These are phyloP conservation scores for Hermodice carunculata DNA, from an alignment of 2,888 invertebrate genomes.

Conservation along the genomic window DNA sequence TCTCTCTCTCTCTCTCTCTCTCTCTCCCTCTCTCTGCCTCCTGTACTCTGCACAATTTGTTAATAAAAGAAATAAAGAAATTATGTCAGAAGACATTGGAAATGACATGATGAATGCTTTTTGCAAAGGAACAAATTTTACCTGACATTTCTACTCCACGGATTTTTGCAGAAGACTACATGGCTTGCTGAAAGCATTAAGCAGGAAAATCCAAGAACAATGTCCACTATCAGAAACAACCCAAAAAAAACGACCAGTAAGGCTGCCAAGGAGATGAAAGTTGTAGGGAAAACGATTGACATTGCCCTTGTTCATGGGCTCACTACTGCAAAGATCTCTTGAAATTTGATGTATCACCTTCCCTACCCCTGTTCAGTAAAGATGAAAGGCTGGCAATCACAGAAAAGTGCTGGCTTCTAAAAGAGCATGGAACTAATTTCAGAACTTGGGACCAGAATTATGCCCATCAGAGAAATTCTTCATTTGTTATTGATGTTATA, in stretches of 20 bases:
- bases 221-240: conserved; percentile 7
- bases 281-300: conserved; percentile 6
- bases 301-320: conserved; percentile 5
- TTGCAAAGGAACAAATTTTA: neutral
- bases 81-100: conserved; percentile 9
- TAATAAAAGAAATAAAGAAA: conserved; percentile 11
- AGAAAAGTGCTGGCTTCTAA: conserved; percentile 3
- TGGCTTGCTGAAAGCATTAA: conserved; percentile 1
- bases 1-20: too few species aligned
- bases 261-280: conserved; percentile 10
- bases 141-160: too few species aligned
- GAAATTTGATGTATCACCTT: neutral
- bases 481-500: conserved; percentile 6
- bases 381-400: conserved; percentile 5
- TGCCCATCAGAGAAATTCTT: too few species aligned
- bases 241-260: conserved; percentile 2
- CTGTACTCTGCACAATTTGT: conserved; percentile 1
- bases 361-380: conserved; percentile 1
- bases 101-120: conserved; percentile 4
- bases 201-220: conserved; percentile 4
- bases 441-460: neutral
- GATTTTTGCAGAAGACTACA: neutral
- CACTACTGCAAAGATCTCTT: neutral
- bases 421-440: conserved; percentile 8
- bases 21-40: neutral